Evolutionary conservation across 1,140 invertebrate genomes (phyloP).

Genomic region (Platorchestia sp.): DNA sequence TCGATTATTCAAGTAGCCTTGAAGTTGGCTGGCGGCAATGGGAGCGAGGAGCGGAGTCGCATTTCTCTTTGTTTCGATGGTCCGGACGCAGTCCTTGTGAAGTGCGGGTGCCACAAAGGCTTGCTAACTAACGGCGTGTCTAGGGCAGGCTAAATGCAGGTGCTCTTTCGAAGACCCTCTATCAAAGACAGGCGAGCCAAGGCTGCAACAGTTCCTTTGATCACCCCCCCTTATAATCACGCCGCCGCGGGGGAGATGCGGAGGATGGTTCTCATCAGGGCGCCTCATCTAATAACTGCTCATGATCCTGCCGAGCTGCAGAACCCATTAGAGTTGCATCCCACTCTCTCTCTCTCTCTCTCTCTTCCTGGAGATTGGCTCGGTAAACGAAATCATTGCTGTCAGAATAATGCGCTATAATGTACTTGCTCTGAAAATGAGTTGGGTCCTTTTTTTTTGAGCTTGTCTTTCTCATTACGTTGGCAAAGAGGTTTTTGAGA

Average conservation of each 20-base stretch:
- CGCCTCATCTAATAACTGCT: slow-evolving; percentile 6
- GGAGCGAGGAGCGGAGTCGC: neutral
- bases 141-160: neutral
- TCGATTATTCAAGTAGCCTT: neutral
- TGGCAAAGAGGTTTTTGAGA: neutral
- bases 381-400: neutral
- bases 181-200: neutral
- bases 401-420: neutral
- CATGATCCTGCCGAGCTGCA: neutral
- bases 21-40: neutral
- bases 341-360: neutral
- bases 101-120: neutral
- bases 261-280: neutral
- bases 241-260: too few species aligned
- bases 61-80: neutral
- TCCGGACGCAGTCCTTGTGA: too few species aligned
- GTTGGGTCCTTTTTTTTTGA: neutral
- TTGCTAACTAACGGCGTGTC: neutral
- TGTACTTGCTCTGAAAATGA: neutral
- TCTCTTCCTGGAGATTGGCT: neutral
- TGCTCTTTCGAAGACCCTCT: neutral
- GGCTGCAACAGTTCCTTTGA: neutral
- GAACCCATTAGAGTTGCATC: neutral
- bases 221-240: neutral
- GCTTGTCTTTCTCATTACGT: neutral